phyloP scores from a whole-genome alignment of 2,797 vertebrate genomes.

The Coregonus suidteri region DNA sequence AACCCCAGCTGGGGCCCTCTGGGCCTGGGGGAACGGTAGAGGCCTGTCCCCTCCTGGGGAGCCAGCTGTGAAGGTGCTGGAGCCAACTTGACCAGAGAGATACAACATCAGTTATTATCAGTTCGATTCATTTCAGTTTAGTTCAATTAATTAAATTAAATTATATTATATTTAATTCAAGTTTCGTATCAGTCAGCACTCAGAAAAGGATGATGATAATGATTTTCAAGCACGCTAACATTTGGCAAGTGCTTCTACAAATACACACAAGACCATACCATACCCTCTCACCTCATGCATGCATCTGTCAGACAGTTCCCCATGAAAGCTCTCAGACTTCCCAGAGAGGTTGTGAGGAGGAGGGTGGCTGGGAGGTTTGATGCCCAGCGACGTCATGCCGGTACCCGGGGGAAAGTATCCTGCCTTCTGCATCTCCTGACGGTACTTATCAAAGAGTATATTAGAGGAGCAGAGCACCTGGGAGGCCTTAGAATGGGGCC shows the following conservation, averaged over 20 bases:
- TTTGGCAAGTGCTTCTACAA: neutral
- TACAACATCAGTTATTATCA: neutral
- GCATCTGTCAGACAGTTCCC: constrained; percentile 77
- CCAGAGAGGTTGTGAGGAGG: constrained; percentile 74
- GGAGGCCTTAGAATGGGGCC: constrained; percentile 69
- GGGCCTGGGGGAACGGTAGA: constrained; percentile 86
- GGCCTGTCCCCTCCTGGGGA: constrained; percentile 77
- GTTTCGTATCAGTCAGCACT: neutral
- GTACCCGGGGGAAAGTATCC: constrained; percentile 78
- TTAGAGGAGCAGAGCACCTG: constrained; percentile 69
- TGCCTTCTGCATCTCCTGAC: constrained; percentile 86
- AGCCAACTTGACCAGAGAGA: neutral
- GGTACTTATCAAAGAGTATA: constrained; percentile 83
- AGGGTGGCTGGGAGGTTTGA: constrained; percentile 75
- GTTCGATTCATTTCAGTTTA: too few relatives aligned
- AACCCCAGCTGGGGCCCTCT: constrained; percentile 91
- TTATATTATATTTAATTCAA: neutral
- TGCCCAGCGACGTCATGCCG: constrained; percentile 23
- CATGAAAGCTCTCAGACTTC: constrained; percentile 82
- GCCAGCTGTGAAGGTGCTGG: constrained; percentile 56
- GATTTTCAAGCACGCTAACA: neutral
- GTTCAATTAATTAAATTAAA: neutral
- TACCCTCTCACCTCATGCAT: constrained; percentile 67
- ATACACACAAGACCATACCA: neutral
- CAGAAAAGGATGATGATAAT: neutral